Conservation (phyloP, 1,140 invertebrate species). For the Plodia interpunctella region DNA sequence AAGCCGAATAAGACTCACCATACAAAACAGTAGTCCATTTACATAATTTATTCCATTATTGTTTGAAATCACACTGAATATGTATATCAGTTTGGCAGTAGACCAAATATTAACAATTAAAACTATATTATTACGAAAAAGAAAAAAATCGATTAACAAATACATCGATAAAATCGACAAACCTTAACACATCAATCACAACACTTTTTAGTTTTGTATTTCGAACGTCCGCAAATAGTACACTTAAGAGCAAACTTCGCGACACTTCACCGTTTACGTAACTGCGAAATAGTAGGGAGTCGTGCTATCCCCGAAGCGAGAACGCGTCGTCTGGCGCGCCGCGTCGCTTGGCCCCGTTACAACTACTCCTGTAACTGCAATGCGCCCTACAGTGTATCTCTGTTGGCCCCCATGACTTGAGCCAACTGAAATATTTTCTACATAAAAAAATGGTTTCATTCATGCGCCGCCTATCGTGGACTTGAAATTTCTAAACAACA, state of each 20-base stretch:
- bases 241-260: constrained; percentile 19
- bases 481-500: no score
- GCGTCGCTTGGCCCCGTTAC: constrained; percentile 24
- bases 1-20: constrained; percentile 16
- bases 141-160: neutral
- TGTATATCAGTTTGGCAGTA: neutral
- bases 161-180: constrained; percentile 16
- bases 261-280: constrained; percentile 27
- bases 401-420: neutral
- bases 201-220: constrained; percentile 10
- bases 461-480: neutral
- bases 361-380: constrained; percentile 46
- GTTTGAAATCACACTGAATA: constrained; percentile 4
- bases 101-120: neutral
- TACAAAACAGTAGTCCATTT: constrained; percentile 16
- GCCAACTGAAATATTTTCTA: neutral
- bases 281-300: constrained; percentile 18
- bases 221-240: constrained; percentile 19
- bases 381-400: constrained; percentile 40
- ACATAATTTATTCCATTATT: constrained; percentile 25
- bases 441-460: neutral
- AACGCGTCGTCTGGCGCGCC: constrained; percentile 47
- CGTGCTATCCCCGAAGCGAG: constrained; percentile 49
- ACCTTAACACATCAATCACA: constrained; percentile 26
- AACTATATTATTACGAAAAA: neutral